Percentiles rank a stretch among this genome's conserved stretches.
phyloP scores from a whole-genome alignment of 1,140 invertebrate genomes.

The Sinonovacula constricta region DNA sequence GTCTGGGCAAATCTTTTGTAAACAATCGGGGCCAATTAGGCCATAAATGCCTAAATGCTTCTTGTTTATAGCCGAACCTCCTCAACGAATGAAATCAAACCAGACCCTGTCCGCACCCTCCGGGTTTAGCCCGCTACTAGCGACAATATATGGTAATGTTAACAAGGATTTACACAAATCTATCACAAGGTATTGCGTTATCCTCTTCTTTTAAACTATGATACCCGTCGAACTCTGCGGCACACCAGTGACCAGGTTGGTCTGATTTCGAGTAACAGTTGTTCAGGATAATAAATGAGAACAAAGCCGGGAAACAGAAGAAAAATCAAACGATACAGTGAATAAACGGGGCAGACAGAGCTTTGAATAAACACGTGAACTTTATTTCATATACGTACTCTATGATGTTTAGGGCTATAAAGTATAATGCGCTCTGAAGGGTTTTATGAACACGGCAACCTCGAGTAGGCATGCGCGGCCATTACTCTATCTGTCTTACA shows the following conservation, averaged over 20 bases:
- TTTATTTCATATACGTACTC: constrained; percentile 52
- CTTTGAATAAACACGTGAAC: constrained; percentile 45
- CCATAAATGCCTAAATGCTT: constrained; percentile 37
- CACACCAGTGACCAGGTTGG: not conserved
- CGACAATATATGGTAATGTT: no score
- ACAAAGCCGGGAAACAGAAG: constrained; percentile 12
- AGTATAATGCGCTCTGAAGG: constrained; percentile 43
- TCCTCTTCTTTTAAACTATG: not conserved
- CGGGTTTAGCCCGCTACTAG: no score
- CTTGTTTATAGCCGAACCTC: constrained; percentile 24
- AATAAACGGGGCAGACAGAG: constrained; percentile 24
- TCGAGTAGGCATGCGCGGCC: constrained; percentile 41
- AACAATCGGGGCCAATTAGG: constrained; percentile 1
- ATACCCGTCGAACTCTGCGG: not conserved
- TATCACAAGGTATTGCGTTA: not conserved
- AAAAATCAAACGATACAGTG: constrained; percentile 10
- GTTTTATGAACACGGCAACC: constrained; percentile 49
- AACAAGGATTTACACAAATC: constrained; percentile 1
- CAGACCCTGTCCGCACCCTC: no score
- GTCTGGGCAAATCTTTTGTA: constrained; percentile 2
- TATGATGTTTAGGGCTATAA: constrained; percentile 47
- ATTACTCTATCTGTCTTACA: constrained; percentile 51
- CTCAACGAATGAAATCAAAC: constrained; percentile 26
- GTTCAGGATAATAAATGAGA: constrained; percentile 35
- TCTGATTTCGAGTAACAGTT: constrained; percentile 42